These are phyloP conservation scores for Lasioglossum figueresi DNA, from an alignment of 2,888 invertebrate species.

Conservation along the genomic window DNA sequence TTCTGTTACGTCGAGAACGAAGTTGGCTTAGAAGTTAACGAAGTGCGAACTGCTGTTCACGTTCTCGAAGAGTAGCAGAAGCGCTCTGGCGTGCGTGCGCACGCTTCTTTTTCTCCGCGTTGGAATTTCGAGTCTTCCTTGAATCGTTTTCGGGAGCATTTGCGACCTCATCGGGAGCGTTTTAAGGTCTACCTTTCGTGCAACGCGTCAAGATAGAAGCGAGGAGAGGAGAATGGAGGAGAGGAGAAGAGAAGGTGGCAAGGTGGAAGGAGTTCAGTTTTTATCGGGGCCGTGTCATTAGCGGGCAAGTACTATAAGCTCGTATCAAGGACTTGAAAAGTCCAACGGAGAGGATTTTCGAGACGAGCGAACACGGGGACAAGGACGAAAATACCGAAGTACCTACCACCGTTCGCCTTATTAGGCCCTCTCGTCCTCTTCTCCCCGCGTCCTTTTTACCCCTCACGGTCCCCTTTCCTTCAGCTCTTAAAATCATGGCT, in stretches of 20 bases:
- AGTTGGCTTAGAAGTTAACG: neutral
- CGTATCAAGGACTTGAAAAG: slow-evolving; percentile 57
- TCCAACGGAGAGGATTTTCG: slow-evolving; percentile 30
- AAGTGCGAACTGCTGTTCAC: neutral
- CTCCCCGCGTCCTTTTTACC: slow-evolving; percentile 32
- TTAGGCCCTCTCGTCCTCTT: slow-evolving; percentile 57
- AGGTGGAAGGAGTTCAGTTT: slow-evolving; percentile 58
- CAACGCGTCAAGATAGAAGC: slow-evolving; percentile 52
- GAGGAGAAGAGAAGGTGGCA: slow-evolving; percentile 9
- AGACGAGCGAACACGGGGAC: slow-evolving; percentile 34
- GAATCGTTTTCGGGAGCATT: slow-evolving; percentile 56
- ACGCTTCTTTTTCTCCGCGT: slow-evolving; percentile 25
- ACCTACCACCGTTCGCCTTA: slow-evolving; percentile 71
- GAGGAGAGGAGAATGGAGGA: too few species aligned
- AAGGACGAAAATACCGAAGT: slow-evolving; percentile 50
- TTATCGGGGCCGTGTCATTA: slow-evolving; percentile 70
- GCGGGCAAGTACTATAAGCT: slow-evolving; percentile 66
- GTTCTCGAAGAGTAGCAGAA: slow-evolving; percentile 31
- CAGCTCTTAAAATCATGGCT: slow-evolving; percentile 76
- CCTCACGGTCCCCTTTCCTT: slow-evolving; percentile 27
- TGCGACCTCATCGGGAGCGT: slow-evolving; percentile 56
- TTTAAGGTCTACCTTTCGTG: slow-evolving; percentile 61
- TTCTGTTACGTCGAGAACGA: neutral
- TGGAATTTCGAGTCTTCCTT: slow-evolving; percentile 45
- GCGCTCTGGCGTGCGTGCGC: slow-evolving; percentile 7